A percentile compares a stretch with the other conserved stretches of the same genome.
phyloP scores from a whole-genome alignment of 1,140 invertebrate species.

The Leptinotarsa texana region DNA sequence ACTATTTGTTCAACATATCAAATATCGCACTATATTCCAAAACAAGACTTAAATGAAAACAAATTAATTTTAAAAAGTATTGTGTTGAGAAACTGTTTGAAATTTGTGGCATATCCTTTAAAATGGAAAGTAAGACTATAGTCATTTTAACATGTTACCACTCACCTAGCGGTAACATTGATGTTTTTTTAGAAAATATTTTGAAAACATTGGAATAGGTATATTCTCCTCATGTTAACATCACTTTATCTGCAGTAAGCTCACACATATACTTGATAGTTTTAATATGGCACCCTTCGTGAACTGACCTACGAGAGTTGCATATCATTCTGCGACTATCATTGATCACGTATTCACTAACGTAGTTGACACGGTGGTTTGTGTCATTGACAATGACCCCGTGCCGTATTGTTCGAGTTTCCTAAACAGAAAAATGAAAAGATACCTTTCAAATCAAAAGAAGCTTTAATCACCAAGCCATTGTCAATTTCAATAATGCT shows the following conservation, averaged over 20 bases:
- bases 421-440: conserved; percentile 6
- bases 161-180: no score
- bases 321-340: conserved; percentile 10
- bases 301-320: not conserved
- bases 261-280: conserved; percentile 3
- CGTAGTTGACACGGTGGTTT: not conserved
- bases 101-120: not conserved
- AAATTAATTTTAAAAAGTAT: not conserved
- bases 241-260: conserved; percentile 4
- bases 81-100: not conserved
- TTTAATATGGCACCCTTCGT: not conserved
- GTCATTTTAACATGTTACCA: no score
- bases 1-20: no score
- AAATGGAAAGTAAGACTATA: no score
- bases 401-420: conserved; percentile 1
- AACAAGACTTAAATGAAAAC: not conserved
- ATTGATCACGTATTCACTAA: conserved; percentile 3
- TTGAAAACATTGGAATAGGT: not conserved
- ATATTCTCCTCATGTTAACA: not conserved
- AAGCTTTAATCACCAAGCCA: conserved; percentile 14
- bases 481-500: conserved; percentile 9
- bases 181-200: not conserved
- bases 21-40: not conserved
- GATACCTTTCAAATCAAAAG: not conserved
- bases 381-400: conserved; percentile 10